Evolutionary conservation across 2,888 invertebrate species (phyloP), one percentile per base, ranked within the genome.

Genomic region (Lypha dubia): DNA sequence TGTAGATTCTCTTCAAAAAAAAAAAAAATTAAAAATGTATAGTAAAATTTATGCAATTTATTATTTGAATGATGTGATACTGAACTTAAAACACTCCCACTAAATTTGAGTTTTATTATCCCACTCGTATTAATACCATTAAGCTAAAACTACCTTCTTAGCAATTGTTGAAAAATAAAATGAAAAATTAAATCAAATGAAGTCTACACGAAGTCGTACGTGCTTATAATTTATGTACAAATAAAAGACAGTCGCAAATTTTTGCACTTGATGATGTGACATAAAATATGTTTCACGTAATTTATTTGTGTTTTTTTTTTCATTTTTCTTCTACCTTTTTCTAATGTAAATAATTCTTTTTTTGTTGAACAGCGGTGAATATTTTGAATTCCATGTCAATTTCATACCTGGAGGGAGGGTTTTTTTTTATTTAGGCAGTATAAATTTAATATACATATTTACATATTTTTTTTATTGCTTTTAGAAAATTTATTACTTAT

Each of bases 131-230:
- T 60, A 60, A 60, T 22, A 73, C 22, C 46, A 46, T 35, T 35
- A 49, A 60, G 22, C 6, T 35, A 32, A 60, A 35, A 32, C 20
- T 35, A 22, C 3, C 22, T 46, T 49, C 35, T 22, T n/a, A 20
- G 15, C 28, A n/a, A n/a, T 58, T 44, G 58, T 71, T 46, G 24
- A 58, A 73, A 35, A 22, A 51, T 3, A 11, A 71, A 35, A 11
- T 4, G 2, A 13, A 44, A 44, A 44, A 20, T 32, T 71, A 71
- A 60, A 60, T 60, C 49, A n/a, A 22, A 11, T 41, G 32, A n/a
- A 49, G 35, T 9, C n/a, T 58, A 11, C 32, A 53, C n/a, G 28
- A 17, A 20, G 22, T 15, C 17, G 22, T 46, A 56, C 56, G 70
- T 71, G 71, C 35, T 41, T 0, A 56, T 44, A 71, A 32, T 71